A percentile compares a stretch with the other conserved stretches of the same genome.
phyloP scores from a whole-genome alignment of 2,888 invertebrate species.

The Merodon equestris region DNA sequence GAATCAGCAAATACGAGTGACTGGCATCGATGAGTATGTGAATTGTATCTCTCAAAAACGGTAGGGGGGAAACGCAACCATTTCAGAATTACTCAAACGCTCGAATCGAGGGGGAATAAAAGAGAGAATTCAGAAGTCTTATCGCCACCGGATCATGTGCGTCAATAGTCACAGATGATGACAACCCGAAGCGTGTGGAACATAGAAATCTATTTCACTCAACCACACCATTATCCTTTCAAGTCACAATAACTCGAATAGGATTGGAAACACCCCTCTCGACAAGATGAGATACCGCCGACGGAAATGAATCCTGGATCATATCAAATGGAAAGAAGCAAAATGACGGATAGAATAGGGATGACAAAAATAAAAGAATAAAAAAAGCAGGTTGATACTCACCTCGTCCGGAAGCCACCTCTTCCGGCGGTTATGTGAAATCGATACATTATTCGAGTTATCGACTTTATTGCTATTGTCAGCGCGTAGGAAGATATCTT shows the following conservation, averaged over 20 bases:
- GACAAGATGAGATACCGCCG: conserved; percentile 21
- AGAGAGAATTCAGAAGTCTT: no score
- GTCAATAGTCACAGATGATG: no score
- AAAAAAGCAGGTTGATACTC: conserved; percentile 68
- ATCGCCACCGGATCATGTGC: no score
- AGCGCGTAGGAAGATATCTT: conserved; percentile 42
- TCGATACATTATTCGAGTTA: conserved; percentile 74
- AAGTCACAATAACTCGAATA: neutral
- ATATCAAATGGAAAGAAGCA: conserved; percentile 33
- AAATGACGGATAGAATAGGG: neutral
- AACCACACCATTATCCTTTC: conserved; percentile 32
- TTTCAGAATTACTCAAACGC: no score
- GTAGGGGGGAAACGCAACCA: no score
- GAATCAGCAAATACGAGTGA: no score
- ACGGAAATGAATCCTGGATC: conserved; percentile 57
- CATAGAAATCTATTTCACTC: conserved; percentile 49
- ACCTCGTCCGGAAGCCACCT: conserved; percentile 86
- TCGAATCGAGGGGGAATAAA: no score
- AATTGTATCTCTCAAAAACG: no score
- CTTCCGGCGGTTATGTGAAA: conserved; percentile 77
- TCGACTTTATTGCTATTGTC: conserved; percentile 70
- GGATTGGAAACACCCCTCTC: neutral
- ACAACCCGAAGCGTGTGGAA: conserved; percentile 24
- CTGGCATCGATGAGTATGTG: no score
- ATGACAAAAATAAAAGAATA: no score